Percentiles rank a stretch among this genome's conserved stretches.
These are phyloP conservation scores for Lepidostoma basale DNA, from an alignment of 1,140 invertebrate genomes.

Conservation along the genomic window DNA sequence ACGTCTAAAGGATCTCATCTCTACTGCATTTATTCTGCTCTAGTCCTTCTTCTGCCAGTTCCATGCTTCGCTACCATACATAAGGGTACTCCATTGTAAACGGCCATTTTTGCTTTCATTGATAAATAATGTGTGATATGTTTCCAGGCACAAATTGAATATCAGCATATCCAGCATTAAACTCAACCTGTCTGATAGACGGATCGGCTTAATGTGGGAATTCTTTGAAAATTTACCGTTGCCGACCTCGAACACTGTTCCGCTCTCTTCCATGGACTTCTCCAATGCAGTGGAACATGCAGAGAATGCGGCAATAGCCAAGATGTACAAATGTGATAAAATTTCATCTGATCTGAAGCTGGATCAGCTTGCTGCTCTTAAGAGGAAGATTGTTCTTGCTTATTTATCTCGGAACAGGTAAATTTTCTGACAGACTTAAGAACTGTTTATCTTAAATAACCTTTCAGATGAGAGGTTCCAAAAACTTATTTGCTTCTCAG, in stretches of 20 bases:
- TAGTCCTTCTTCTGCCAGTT: too few relatives aligned
- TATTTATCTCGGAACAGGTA: slow-evolving; percentile 58
- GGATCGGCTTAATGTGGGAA: slow-evolving; percentile 69
- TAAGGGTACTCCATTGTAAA: too few relatives aligned
- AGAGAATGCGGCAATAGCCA: slow-evolving; percentile 51
- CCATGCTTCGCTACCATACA: too few relatives aligned
- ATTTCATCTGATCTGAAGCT: slow-evolving; percentile 54
- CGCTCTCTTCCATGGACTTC: slow-evolving; percentile 56
- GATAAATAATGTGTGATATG: slow-evolving; percentile 33
- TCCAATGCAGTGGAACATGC: slow-evolving; percentile 48
- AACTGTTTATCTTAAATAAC: too few relatives aligned
- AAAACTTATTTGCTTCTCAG: too few relatives aligned
- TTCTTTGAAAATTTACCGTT: slow-evolving; percentile 73
- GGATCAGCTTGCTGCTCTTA: slow-evolving; percentile 53
- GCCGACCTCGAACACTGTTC: slow-evolving; percentile 59
- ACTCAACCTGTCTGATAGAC: slow-evolving; percentile 78
- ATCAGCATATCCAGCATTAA: slow-evolving; percentile 74
- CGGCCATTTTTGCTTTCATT: too few relatives aligned
- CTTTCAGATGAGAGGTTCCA: too few relatives aligned
- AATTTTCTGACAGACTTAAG: slow-evolving; percentile 38
- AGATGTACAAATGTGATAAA: slow-evolving; percentile 49
- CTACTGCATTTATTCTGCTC: too few relatives aligned
- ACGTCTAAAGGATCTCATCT: too few relatives aligned
- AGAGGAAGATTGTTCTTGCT: slow-evolving; percentile 58
- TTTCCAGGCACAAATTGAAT: slow-evolving; percentile 77